Evolutionary conservation across 2,797 vertebrate species (phyloP), one percentile per base, ranked within the genome.

Genomic region (Macropodus opercularis): DNA sequence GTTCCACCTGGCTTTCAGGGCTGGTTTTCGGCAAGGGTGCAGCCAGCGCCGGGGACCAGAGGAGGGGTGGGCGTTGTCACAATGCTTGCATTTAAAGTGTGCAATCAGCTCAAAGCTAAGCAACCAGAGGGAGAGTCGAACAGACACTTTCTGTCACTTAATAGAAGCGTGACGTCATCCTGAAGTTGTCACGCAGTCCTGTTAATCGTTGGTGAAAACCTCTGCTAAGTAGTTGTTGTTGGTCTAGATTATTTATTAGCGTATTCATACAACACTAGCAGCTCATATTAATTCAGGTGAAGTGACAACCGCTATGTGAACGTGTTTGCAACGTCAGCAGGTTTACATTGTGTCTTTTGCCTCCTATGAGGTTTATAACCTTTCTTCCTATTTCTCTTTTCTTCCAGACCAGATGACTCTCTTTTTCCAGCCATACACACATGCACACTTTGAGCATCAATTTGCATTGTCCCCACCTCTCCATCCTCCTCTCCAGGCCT

Each of bases 21-120:
- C 26, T 61, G 43, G 73, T 72, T 62, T 61, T 44, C 17, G 36
- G 50, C n/a, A 62, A 42, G 72, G 72, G 80, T 48, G 80, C 64
- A 59, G 75, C 53, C 67, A 21, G 36, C 22, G 55, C 41, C 8
- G 47, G 41, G 56, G 19, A 44, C 57, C 44, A n/a, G 10, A 51
- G 26, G 27, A 17, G 8, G 3, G 6, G 42, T 58, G 74, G 87
- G 89, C 63, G 87, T 76, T 57, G 80, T n/a, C 48, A 58, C 6
- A 50, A 15, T 15, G 59, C 1, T 61, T 79, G 73, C 67, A 43
- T 55, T 67, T 78, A n/a, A n/a, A n/a, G n/a, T 39, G 4, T 2
- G 17, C 22, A 32, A 21, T 34, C 27, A 11, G 6, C 26, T 27
- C 42, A 38, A 42, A 31, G 26, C 3, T 19, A 6, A 38, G 38